A percentile compares a stretch with the other conserved stretches of the same genome.
These are phyloP conservation scores for Lasiommata megera DNA, from an alignment of 2,888 invertebrate genomes.

Conservation along the genomic window DNA sequence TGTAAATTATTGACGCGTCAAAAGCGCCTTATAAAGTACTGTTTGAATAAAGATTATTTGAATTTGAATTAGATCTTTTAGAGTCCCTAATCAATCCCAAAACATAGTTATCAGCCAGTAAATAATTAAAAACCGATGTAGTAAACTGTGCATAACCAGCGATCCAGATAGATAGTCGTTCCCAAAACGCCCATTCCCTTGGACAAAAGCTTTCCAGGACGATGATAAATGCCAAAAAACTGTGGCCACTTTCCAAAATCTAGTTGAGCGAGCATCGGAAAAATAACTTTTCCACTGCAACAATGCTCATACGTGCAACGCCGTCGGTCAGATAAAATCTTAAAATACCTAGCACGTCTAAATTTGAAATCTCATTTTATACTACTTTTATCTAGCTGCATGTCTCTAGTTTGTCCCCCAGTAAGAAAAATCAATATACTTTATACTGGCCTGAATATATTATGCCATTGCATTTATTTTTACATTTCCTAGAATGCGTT, in stretches of 20 bases:
- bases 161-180: not conserved
- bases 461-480: no score
- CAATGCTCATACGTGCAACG: slow-evolving; percentile 9
- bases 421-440: not conserved
- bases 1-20: no score
- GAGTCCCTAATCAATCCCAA: no score
- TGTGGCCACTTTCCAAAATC: slow-evolving; percentile 5
- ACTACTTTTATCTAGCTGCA: slow-evolving; percentile 3
- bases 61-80: no score
- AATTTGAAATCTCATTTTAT: slow-evolving; percentile 11
- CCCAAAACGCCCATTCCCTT: not conserved
- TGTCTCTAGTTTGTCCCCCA: slow-evolving; percentile 1
- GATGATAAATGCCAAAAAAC: not conserved
- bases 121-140: no score
- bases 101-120: no score
- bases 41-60: no score
- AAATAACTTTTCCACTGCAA: slow-evolving; percentile 8
- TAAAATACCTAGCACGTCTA: slow-evolving; percentile 10
- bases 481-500: no score
- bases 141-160: no score
- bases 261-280: slow-evolving; percentile 9
- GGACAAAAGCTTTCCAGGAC: not conserved
- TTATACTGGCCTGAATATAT: not conserved
- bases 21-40: no score
- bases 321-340: not conserved